Evolutionary conservation across 53 echinoderm and acorn worm genomes (phyloP).

Genomic region (Stichopus horrens): DNA sequence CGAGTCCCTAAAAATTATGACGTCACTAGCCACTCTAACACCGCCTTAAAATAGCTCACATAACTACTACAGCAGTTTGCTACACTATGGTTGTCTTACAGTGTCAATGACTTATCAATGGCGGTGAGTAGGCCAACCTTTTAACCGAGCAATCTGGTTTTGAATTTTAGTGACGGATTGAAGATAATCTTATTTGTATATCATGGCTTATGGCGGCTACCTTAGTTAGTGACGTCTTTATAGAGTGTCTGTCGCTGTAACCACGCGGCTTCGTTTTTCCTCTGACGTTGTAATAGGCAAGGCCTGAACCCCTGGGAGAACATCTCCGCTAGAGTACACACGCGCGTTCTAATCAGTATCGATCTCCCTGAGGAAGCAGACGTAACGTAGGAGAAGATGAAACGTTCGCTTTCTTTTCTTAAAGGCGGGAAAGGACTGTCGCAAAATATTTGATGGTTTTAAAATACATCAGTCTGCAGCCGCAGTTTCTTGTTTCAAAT

Average conservation of each 20-base stretch:
- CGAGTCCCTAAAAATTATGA: too few relatives aligned
- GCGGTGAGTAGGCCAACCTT: too few relatives aligned
- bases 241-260: constrained; percentile 2
- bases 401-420: constrained; percentile 4
- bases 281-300: constrained; percentile 38
- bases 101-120: too few relatives aligned
- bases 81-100: too few relatives aligned
- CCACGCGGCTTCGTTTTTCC: background rate
- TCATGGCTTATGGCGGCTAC: constrained; percentile 20
- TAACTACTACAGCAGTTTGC: too few relatives aligned
- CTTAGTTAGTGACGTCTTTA: background rate
- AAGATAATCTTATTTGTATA: background rate
- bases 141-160: too few relatives aligned
- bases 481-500: too few relatives aligned
- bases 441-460: background rate
- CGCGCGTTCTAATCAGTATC: constrained; percentile 94
- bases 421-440: background rate
- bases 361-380: constrained; percentile 57
- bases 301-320: constrained; percentile 58
- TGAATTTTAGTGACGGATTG: too few relatives aligned
- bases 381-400: constrained; percentile 37
- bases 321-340: constrained; percentile 93
- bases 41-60: too few relatives aligned
- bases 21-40: too few relatives aligned
- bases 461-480: too few relatives aligned